Evolutionary conservation across 2,888 invertebrate species (phyloP), one percentile per base, ranked within the genome.

Genomic region (Brenthis daphne): DNA sequence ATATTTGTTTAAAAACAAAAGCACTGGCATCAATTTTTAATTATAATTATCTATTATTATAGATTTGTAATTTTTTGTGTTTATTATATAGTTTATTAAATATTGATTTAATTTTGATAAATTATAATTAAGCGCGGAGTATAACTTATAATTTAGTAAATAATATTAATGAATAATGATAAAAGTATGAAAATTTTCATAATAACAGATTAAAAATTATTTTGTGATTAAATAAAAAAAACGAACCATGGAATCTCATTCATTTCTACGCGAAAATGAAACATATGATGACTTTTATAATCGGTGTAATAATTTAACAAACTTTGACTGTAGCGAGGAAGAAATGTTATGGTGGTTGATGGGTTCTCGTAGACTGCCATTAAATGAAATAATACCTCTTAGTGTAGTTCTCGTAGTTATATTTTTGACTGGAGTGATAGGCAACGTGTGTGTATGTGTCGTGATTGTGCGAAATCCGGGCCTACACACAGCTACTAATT

Each of bases 401-500:
- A 97, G 96, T 67, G 89, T 96, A 55, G 92, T 96, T 57, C 96
- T 98, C 79, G 93, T 95, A 64, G 89, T 95, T 65, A 96, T 98
- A 75, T 97, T 98, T 80, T 87, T 98, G 54, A 96, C 97, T 2
- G 98, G 98, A 8, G 94, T 98, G 8, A 85, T 97, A 29, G 98
- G 98, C 1, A 98, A 98, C 84, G 88, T 96, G 11, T 94, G 95
- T 74, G 97, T 98, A 6, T 98, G 98, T 84, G 94, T 96, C 33
- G 98, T 98, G 24, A 98, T 98, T 72, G 94, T 96, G 13, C 94
- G 94, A 70, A 97, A 97, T 80, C 93, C 95, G 0, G 94, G 95
- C 16, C 94, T 98, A 94, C 98, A 97, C 80, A 97, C 97, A 0
- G 96, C 98, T 0, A 98, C 98, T 0, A 98, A 98, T 85, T 98